Conservation (phyloP, 2,888 invertebrate species). For the Synanthedon formicaeformis region DNA sequence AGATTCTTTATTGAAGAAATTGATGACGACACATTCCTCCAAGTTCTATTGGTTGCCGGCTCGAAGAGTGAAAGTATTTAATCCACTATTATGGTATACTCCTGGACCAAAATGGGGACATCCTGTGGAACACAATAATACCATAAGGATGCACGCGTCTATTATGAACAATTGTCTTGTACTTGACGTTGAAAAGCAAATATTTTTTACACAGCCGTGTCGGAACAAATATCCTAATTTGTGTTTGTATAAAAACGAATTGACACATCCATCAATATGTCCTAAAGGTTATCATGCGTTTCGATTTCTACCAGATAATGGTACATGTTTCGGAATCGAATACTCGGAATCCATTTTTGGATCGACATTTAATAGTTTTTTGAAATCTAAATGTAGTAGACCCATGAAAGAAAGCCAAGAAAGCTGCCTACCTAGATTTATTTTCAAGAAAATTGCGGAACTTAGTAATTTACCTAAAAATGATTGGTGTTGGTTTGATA, state of each 20-base stretch:
- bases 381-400: conserved; percentile 26
- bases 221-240: conserved; percentile 37
- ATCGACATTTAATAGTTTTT: conserved; percentile 34
- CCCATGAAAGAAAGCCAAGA: conserved; percentile 31
- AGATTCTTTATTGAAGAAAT: conserved; percentile 29
- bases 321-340: conserved; percentile 49
- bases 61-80: conserved; percentile 41
- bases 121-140: conserved; percentile 18
- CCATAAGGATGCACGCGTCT: conserved; percentile 18
- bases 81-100: conserved; percentile 54
- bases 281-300: conserved; percentile 47
- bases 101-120: conserved; percentile 59
- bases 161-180: conserved; percentile 41
- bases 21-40: conserved; percentile 25
- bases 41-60: conserved; percentile 64
- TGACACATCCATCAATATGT: conserved; percentile 41
- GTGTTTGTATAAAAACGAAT: conserved; percentile 48
- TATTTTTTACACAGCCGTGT: conserved; percentile 37
- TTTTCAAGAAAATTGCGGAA: conserved; percentile 43
- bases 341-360: conserved; percentile 17
- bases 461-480: conserved; percentile 22
- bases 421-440: conserved; percentile 29
- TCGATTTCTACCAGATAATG: conserved; percentile 38
- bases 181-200: conserved; percentile 29
- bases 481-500: conserved; percentile 47